A percentile compares a stretch with the other conserved stretches of the same genome.
These are phyloP conservation scores for Hypotaenidia okinawae DNA, from an alignment of 2,797 vertebrate genomes.

Conservation along the genomic window DNA sequence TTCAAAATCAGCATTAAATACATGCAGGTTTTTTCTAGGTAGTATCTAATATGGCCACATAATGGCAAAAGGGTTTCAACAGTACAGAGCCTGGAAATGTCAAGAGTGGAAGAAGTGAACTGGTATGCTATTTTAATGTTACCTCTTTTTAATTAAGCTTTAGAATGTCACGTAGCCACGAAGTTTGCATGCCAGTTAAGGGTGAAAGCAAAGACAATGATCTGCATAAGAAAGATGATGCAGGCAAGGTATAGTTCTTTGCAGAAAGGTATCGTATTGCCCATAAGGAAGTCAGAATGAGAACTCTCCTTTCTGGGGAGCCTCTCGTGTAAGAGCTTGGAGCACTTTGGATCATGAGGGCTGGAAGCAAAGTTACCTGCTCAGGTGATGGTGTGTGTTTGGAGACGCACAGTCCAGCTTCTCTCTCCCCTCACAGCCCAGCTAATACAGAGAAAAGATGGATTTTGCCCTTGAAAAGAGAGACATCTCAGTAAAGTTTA, in stretches of 20 bases:
- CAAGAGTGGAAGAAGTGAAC: constrained; percentile 8
- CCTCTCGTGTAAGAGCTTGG: background rate
- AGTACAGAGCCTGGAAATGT: constrained; percentile 24
- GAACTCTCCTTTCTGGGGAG: background rate
- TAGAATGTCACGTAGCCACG: background rate
- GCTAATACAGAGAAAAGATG: background rate
- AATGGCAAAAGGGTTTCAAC: constrained; percentile 1
- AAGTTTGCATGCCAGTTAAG: background rate
- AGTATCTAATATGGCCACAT: background rate
- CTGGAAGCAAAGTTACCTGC: background rate
- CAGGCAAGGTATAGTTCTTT: background rate
- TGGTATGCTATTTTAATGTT: background rate
- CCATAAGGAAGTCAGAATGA: background rate
- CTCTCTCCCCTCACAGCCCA: background rate
- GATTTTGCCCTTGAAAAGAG: background rate
- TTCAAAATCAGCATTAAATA: background rate
- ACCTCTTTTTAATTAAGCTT: constrained; percentile 9
- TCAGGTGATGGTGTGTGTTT: background rate
- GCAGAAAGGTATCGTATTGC: background rate
- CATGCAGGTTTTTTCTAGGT: background rate
- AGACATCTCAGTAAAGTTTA: background rate
- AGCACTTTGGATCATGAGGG: background rate
- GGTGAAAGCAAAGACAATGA: background rate
- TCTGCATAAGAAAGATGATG: background rate
- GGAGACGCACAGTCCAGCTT: background rate